Evolutionary conservation across 53 echinoderm and acorn worm species (phyloP).

Genomic region (Echinarachnius parma): DNA sequence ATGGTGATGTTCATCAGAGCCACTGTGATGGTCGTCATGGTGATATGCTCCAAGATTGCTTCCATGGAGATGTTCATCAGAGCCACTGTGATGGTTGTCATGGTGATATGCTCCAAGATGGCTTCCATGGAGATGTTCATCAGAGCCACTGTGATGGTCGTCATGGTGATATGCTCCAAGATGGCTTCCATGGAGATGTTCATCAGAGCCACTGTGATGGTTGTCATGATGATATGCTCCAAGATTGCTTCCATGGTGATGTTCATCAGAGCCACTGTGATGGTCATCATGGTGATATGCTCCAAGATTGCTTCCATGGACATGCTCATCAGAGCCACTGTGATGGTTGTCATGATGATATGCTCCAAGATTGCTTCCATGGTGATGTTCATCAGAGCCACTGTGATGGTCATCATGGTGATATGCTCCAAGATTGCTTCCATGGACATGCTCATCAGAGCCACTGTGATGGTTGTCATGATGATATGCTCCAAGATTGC

Average conservation of each 20-base stretch:
- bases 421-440: slow-evolving; percentile 22
- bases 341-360: slow-evolving; percentile 17
- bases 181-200: slow-evolving; percentile 30
- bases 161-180: slow-evolving; percentile 27
- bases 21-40: slow-evolving; percentile 18
- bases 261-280: slow-evolving; percentile 45
- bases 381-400: slow-evolving; percentile 42
- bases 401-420: slow-evolving; percentile 37
- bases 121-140: slow-evolving; percentile 19
- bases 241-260: slow-evolving; percentile 11
- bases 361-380: slow-evolving; percentile 1
- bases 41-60: background rate
- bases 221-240: slow-evolving; percentile 16
- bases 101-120: slow-evolving; percentile 7
- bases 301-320: slow-evolving; percentile 8
- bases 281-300: slow-evolving; percentile 16
- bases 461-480: slow-evolving; percentile 34
- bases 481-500: background rate
- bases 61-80: slow-evolving; percentile 28
- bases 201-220: slow-evolving; percentile 29
- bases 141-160: slow-evolving; percentile 19
- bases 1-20: slow-evolving; percentile 13
- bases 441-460: slow-evolving; percentile 31
- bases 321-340: slow-evolving; percentile 38
- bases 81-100: slow-evolving; percentile 21